A percentile compares a stretch with the other conserved stretches of the same genome.
These are phyloP conservation scores for Notiomystis cincta DNA, from an alignment of 2,113 vertebrate species.

Conservation along the genomic window DNA sequence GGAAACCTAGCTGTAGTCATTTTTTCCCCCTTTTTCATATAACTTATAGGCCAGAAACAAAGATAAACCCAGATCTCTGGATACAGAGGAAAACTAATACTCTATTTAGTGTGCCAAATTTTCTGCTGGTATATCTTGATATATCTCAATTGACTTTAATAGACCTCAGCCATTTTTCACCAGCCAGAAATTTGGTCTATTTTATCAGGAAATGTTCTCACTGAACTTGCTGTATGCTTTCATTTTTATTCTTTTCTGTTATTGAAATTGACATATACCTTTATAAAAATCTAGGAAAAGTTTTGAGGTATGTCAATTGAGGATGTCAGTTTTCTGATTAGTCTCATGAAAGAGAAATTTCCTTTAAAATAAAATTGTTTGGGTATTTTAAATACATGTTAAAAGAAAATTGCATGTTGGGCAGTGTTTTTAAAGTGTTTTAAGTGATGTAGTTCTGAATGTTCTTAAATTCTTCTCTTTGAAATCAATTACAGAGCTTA, in stretches of 20 bases:
- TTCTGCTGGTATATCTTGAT: conserved; percentile 26
- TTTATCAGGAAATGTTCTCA: not conserved
- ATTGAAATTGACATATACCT: not conserved
- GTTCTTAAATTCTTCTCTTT: not conserved
- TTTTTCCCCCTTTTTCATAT: not conserved
- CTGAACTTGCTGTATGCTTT: not conserved
- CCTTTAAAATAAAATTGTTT: not conserved
- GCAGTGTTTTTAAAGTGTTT: not conserved
- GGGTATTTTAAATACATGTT: not conserved
- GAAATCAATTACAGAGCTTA: not conserved
- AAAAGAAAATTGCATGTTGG: not conserved
- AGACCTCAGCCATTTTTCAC: not conserved
- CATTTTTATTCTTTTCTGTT: not conserved
- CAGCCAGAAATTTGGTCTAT: not conserved
- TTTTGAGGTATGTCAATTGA: not conserved
- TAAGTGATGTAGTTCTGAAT: not conserved
- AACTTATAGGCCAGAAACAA: conserved; percentile 19
- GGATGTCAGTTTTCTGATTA: not conserved
- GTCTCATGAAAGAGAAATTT: not conserved
- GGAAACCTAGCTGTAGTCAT: not conserved
- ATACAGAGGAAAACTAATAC: conserved; percentile 22
- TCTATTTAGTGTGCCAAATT: conserved; percentile 8
- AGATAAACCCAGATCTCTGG: conserved; percentile 17
- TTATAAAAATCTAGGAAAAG: not conserved
- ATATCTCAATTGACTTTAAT: conserved; percentile 8